phyloP scores from a whole-genome alignment of 2,797 vertebrate genomes.

The Sandelia bainsii region DNA sequence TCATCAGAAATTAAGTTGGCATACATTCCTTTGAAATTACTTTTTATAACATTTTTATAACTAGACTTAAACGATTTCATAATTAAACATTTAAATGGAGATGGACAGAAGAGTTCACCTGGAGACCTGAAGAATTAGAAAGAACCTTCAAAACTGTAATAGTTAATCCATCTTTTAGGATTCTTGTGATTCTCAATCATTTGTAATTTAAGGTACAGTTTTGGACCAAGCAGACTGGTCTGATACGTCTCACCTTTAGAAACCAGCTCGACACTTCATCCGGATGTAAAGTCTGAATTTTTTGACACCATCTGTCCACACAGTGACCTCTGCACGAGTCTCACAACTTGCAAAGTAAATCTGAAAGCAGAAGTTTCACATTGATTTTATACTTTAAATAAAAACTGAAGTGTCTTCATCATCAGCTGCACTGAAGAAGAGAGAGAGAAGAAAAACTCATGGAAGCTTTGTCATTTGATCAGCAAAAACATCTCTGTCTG shows the following conservation, averaged over 20 bases:
- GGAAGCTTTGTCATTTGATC: slow-evolving; percentile 61
- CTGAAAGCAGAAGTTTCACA: slow-evolving; percentile 3
- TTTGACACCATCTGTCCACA: background rate
- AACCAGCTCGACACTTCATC: background rate
- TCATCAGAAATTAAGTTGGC: no score
- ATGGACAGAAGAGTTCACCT: no score
- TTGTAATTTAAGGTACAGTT: no score
- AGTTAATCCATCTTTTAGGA: no score
- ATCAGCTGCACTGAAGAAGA: background rate
- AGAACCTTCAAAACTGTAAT: no score
- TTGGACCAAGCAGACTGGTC: no score
- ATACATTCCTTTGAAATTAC: no score
- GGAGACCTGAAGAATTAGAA: no score
- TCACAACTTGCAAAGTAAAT: background rate
- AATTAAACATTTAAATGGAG: no score
- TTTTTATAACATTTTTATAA: no score
- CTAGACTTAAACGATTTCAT: no score
- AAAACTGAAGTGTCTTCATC: background rate
- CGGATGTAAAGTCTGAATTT: background rate
- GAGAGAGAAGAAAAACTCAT: slow-evolving; percentile 26
- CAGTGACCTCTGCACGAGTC: background rate
- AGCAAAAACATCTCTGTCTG: slow-evolving; percentile 57
- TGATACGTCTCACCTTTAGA: background rate
- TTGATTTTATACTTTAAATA: background rate
- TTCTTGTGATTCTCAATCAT: no score